phyloP scores from a whole-genome alignment of 2,797 vertebrate genomes.

The Menidia menidia region DNA sequence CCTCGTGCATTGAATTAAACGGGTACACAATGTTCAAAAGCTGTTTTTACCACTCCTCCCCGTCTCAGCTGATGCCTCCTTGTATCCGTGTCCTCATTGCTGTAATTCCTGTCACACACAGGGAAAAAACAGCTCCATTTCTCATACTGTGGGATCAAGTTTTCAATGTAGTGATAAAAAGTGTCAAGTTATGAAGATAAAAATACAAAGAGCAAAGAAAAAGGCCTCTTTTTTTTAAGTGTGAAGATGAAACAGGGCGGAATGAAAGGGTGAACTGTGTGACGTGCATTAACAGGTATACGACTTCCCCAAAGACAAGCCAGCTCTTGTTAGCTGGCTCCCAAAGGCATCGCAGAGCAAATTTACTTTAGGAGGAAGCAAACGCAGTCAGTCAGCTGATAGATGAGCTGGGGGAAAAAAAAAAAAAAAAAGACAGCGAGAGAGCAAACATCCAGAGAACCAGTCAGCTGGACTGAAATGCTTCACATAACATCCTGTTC shows the following conservation, averaged over 20 bases:
- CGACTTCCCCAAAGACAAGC: slow-evolving; percentile 47
- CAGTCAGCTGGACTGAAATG: not conserved
- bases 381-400: slow-evolving; percentile 59
- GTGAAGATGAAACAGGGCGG: not conserved
- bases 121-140: slow-evolving; percentile 9
- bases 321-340: slow-evolving; percentile 49
- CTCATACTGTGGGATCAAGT: not conserved
- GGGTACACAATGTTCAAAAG: slow-evolving; percentile 24
- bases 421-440: not conserved
- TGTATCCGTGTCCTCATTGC: slow-evolving; percentile 37
- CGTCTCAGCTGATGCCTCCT: not conserved
- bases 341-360: slow-evolving; percentile 35
- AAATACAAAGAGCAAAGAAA: not conserved
- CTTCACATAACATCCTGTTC: slow-evolving; percentile 7
- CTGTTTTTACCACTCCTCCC: not conserved
- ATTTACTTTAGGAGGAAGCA: slow-evolving; percentile 67
- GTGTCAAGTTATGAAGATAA: not conserved
- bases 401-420: not conserved
- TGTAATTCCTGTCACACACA: slow-evolving; percentile 35
- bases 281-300: slow-evolving; percentile 39
- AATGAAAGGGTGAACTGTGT: slow-evolving; percentile 22
- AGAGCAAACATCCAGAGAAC: slow-evolving; percentile 16
- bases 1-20: slow-evolving; percentile 2
- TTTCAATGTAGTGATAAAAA: not conserved
- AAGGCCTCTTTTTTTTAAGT: not conserved